Base-by-base conservation (phyloP, 2,888 invertebrate genomes). In the Caradrina kadenii region DNA sequence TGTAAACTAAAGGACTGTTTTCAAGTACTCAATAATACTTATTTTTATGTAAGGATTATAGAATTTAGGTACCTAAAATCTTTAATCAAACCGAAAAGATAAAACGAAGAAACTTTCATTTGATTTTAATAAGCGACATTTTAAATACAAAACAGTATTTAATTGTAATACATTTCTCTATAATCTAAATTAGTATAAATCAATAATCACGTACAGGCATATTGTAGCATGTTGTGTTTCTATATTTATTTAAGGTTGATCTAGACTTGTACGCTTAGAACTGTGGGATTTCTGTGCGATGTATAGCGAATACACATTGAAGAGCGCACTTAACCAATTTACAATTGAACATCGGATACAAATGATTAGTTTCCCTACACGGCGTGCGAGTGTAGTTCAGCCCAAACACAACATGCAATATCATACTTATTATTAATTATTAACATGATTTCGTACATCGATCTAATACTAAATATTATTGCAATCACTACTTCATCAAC, bases 71-170 rank as follows among this genome's bases (percentile, higher is more conserved):
- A 26, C 26, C 2, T 26, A 7, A 35, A 22, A 54, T 55, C 35
- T 13, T 21, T 39, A 19, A 31, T 49, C 7, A 55, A 56, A 15
- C 22, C 50, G 19, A 48, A 50, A 56, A 49, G 35, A 53, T n/a
- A 60, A 55, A 73, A 69, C 45, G 22, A 73, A 71, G 11, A 45
- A 64, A 62, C 45, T 55, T 68, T 56, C 8, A 59, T 58, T 71
- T 55, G 26, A 61, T 66, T 79, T 82, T 75, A 82, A 76, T 82
- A 81, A 82, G 82, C 73, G 62, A 79, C 54, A 55, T 22, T 68
- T 54, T 68, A 68, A 67, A 75, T 75, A 80, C 60, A 82, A 82
- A 80, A 71, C 59, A 76, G 61, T 75, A 49, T 73, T 78, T 60
- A 67, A 60, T 66, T 69, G 66, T 45, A 67, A 76, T 69, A 79